Conservation (phyloP, 2,797 vertebrate species). For the Sebastes elongatus region DNA sequence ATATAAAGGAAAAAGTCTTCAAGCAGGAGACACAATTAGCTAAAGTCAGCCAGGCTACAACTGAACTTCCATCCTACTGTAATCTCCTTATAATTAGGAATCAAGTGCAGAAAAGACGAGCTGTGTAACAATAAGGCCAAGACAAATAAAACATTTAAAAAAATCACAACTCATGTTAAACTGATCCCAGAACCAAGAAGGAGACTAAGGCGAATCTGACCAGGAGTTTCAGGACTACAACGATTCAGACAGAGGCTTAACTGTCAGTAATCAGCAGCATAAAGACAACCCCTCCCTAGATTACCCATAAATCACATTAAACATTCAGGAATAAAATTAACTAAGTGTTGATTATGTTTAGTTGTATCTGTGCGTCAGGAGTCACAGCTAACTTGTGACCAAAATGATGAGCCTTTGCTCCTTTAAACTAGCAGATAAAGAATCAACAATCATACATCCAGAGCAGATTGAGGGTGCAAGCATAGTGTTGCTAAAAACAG, state of each 20-base stretch:
- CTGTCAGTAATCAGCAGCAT: constrained; percentile 62
- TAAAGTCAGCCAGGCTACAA: constrained; percentile 14
- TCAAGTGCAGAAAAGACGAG: constrained; percentile 41
- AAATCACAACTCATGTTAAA: constrained; percentile 41
- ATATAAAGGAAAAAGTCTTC: constrained; percentile 12
- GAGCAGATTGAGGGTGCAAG: constrained; percentile 20
- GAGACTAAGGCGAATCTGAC: constrained; percentile 41
- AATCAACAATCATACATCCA: constrained; percentile 41
- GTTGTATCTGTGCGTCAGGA: neutral
- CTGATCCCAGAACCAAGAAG: constrained; percentile 65
- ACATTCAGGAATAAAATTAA: constrained; percentile 54
- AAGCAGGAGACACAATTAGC: constrained; percentile 44
- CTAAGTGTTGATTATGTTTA: constrained; percentile 30
- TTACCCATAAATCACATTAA: constrained; percentile 53
- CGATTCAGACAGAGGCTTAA: constrained; percentile 40
- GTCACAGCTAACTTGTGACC: constrained; percentile 38
- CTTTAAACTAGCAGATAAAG: constrained; percentile 53
- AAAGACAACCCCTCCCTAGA: constrained; percentile 27
- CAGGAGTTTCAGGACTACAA: constrained; percentile 37
- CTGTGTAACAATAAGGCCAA: constrained; percentile 51
- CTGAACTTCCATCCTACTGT: constrained; percentile 33
- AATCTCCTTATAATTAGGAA: constrained; percentile 40
- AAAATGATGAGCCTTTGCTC: constrained; percentile 33
- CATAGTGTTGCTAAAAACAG: constrained; percentile 55
- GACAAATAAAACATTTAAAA: constrained; percentile 46